Base-by-base conservation (phyloP, 53 echinoderm and acorn worm species). In the Holothuria scabra region DNA sequence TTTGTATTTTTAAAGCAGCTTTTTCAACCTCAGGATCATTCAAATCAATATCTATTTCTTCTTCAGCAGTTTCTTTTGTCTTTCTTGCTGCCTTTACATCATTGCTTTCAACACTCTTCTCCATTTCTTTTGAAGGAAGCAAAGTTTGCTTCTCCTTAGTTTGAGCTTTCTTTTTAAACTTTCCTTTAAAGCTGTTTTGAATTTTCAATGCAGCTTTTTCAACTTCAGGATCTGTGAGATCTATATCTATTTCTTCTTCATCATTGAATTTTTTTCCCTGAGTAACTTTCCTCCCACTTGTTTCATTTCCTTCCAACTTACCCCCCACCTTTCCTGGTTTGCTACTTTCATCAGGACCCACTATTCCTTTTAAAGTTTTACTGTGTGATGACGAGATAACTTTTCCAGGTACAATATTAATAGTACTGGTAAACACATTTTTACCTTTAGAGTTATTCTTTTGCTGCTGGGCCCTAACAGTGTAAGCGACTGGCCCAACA, bases 221-320 rank as follows among this genome's bases (percentile, higher is more conserved):
- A 10, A 95, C 96, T 83, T 95, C 96, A 12, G 96, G 96, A 66
- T 95, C 96, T 2, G 82, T 84, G 26, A 95, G 88, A 83, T 95
- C 96, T 55, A 95, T 95, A 69, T 95, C 96, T 65, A 80, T 75
- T 59, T 89, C 89, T 21, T 68, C 52, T 13, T 44, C 52, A 23
- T 49, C 4, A 25, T 64, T 18, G 12, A 48, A 1, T 13, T 8
- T 52, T 52, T 2, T 52, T 52, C 18, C 18, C 14, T 52, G 0
- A 1, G 52, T 52, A 3, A 16, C 11, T 64, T 64, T 26, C 5
- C 0, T 64, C 31, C 26, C 65, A 11, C 31, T 5, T 0, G 31
- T 21, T 21, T 64, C 24, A 2, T 1, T 52, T 52, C 18, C 18
- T 18, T 3, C 52, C 18, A 18, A 9, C 18, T 52, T 52, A 52